Base-by-base conservation (phyloP, 2,113 vertebrate species). In the Monopterus albus region DNA sequence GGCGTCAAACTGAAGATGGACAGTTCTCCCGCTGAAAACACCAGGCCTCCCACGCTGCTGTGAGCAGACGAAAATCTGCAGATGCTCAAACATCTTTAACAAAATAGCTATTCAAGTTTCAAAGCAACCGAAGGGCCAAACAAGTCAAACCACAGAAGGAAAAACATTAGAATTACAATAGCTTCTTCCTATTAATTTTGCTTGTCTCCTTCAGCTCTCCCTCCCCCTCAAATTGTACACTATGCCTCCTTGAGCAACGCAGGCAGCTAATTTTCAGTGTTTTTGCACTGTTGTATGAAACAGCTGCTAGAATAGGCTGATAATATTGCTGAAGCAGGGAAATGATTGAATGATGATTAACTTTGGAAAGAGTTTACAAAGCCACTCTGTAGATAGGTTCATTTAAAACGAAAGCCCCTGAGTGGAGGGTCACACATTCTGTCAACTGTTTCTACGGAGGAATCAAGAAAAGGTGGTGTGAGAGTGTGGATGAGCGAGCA, bases 221-320 rank as follows among this genome's bases (percentile, higher is more conserved):
- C 60, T 76, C 47, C 78, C 51, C 62, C 55, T 60, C 53, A 64
- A n/a, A n/a, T n/a, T 43, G 75, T 68, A 25, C 36, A 20, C 21
- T 31, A 33, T 59, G 42, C 38, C 50, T 43, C 59, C 43, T 38
- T 7, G 18, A 66, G 65, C 62, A 74, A 59, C 56, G 7, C 43
- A 58, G 59, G 69, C 62, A 68, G 53, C 46, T 47, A 59, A 63
- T 65, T 64, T 58, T 52, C 62, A 66, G 15, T 45, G 49, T 68
- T 67, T 59, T 35, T 55, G 36, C 39, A 47, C 39, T 68, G 58
- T 69, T 45, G n/a, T 52, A 23, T 63, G 68, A 77, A 84, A 85
- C 85, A 87, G 77, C 75, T 72, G 67, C 65, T 70, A 40, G 49
- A 77, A 75, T 21, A 29, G 46, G 56, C 38, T 49, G 60, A 73